These are phyloP conservation scores for Aspidiotus destructor DNA, from an alignment of 2,888 invertebrate species.

Conservation along the genomic window DNA sequence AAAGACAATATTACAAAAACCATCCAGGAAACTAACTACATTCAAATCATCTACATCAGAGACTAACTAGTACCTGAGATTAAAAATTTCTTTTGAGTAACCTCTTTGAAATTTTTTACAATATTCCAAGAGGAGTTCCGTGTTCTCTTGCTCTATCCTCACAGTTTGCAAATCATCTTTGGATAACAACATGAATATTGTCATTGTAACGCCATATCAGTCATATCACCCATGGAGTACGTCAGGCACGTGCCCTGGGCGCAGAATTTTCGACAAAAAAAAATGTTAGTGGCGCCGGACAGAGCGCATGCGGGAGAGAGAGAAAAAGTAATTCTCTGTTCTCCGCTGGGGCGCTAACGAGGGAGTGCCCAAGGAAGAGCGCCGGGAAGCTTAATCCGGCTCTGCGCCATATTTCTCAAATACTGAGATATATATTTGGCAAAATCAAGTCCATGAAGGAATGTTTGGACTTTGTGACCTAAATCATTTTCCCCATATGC, in stretches of 20 bases:
- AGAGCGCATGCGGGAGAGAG: too few species aligned
- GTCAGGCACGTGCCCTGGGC: too few species aligned
- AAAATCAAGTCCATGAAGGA: conserved; percentile 12
- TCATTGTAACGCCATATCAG: too few species aligned
- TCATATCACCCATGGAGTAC: too few species aligned
- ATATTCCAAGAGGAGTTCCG: conserved; percentile 1
- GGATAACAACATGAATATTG: conserved; percentile 12
- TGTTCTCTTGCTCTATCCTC: conserved; percentile 6
- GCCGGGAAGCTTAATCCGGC: too few species aligned
- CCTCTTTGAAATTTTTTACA: conserved; percentile 6
- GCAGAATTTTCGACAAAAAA: too few species aligned
- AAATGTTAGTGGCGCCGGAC: too few species aligned
- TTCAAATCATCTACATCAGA: not conserved
- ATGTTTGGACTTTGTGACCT: conserved; percentile 7
- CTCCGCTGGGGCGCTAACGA: too few species aligned
- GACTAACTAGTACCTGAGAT: not conserved
- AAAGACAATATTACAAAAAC: not conserved
- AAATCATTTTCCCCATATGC: not conserved
- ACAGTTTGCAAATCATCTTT: conserved; percentile 14
- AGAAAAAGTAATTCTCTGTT: too few species aligned
- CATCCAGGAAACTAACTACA: not conserved
- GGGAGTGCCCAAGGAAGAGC: too few species aligned
- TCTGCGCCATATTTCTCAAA: conserved; percentile 17
- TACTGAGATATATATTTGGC: conserved; percentile 3
- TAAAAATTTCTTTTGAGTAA: not conserved